Conservation (phyloP, 2,888 invertebrate species). For the Acronicta alni region DNA sequence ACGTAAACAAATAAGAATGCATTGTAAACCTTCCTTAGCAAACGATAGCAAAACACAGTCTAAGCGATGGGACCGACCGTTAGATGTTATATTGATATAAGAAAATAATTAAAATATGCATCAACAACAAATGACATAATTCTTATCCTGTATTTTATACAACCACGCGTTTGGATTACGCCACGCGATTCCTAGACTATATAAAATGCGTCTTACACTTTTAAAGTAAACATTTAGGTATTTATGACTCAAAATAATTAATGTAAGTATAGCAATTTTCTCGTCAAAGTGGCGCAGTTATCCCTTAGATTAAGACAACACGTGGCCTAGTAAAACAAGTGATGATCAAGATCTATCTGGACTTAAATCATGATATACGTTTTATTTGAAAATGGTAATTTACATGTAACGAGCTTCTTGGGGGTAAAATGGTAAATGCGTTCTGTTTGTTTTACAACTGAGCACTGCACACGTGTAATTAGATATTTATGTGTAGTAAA, state of each 20-base stretch:
- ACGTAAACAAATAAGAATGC: conserved; percentile 13
- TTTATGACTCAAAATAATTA: conserved; percentile 29
- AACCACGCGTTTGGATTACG: conserved; percentile 21
- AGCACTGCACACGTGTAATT: background rate
- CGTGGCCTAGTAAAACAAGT: conserved; percentile 46
- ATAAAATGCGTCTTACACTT: conserved; percentile 34
- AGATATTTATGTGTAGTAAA: background rate
- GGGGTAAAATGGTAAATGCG: conserved; percentile 12
- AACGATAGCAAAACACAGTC: conserved; percentile 27
- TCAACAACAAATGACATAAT: conserved; percentile 18
- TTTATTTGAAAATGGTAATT: conserved; percentile 22
- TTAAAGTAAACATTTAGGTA: conserved; percentile 1
- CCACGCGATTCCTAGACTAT: conserved; percentile 1
- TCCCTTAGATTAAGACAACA: conserved; percentile 14
- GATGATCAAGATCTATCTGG: conserved; percentile 33
- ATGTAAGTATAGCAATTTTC: conserved; percentile 24
- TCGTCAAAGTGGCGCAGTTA: conserved; percentile 44
- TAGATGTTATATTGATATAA: conserved; percentile 26
- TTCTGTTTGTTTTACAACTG: conserved; percentile 9
- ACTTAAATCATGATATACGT: conserved; percentile 31
- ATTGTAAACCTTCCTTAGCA: conserved; percentile 27
- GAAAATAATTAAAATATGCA: conserved; percentile 37
- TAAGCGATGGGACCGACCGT: conserved; percentile 9
- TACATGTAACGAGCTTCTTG: background rate
- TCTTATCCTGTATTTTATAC: conserved; percentile 8